Conservation (phyloP, 2,797 vertebrate species). For the Sebastes umbrosus region DNA sequence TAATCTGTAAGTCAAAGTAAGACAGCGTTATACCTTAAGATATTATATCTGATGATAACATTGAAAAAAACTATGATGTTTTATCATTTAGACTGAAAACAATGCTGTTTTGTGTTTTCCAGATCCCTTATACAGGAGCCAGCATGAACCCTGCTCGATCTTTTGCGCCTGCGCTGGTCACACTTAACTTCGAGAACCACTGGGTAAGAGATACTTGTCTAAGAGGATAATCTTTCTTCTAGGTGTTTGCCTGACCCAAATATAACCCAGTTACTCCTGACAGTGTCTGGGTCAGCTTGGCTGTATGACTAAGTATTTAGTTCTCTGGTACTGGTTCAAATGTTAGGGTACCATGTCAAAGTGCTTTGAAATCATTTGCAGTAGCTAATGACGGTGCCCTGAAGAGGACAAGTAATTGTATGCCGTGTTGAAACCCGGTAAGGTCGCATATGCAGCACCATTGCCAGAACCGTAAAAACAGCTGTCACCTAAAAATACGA, state of each 20-base stretch:
- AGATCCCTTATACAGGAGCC: constrained; percentile 96
- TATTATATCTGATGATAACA: neutral
- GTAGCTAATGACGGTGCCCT: neutral
- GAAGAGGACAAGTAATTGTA: neutral
- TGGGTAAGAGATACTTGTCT: constrained; percentile 87
- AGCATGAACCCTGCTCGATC: constrained; percentile 98
- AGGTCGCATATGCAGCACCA: constrained; percentile 30
- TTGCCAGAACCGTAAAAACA: constrained; percentile 20
- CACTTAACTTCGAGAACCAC: constrained; percentile 90
- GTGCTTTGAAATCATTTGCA: neutral
- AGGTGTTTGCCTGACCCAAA: neutral
- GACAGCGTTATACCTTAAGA: neutral
- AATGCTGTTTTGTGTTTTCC: constrained; percentile 15
- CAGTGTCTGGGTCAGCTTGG: neutral
- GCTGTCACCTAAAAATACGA: constrained; percentile 1
- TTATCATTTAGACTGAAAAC: neutral
- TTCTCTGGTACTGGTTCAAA: neutral
- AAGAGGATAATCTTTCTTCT: constrained; percentile 1
- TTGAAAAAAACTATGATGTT: neutral
- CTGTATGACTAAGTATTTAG: neutral
- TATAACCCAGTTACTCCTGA: neutral
- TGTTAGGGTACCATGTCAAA: neutral
- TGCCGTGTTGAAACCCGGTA: constrained; percentile 42
- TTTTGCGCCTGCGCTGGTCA: constrained; percentile 93
- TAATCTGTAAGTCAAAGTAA: neutral